Conservation (phyloP, 2,113 vertebrate species). For the Mesitornis unicolor region DNA sequence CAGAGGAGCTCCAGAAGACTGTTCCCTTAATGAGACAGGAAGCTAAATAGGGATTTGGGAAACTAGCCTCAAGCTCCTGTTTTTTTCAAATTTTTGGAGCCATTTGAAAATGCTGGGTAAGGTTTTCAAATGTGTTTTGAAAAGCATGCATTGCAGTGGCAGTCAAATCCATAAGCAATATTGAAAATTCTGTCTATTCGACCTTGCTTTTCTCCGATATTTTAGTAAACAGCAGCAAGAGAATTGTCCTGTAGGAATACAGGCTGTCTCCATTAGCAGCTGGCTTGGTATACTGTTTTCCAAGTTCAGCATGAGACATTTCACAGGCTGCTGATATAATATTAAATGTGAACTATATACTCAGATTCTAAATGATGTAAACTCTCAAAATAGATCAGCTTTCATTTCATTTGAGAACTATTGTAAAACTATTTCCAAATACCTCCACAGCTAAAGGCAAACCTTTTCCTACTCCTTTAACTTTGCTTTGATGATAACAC, state of each 20-base stretch:
- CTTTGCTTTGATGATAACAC: not conserved
- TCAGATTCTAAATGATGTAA: not conserved
- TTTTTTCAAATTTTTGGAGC: not conserved
- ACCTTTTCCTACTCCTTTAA: not conserved
- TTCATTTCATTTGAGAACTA: not conserved
- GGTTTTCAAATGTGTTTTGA: not conserved
- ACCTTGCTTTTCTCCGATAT: not conserved
- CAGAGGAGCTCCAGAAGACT: not conserved
- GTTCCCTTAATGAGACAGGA: not conserved
- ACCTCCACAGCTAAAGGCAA: not conserved
- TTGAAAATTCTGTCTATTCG: not conserved
- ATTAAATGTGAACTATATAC: not conserved
- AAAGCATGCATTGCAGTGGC: rapidly evolving
- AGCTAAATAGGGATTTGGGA: not conserved
- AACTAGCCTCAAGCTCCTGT: not conserved
- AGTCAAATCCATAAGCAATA: not conserved
- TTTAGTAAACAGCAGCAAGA: not conserved
- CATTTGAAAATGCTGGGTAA: not conserved
- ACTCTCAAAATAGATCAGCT: not conserved
- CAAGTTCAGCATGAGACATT: not conserved
- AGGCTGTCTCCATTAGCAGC: not conserved
- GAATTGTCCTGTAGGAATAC: not conserved
- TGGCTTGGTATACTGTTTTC: not conserved
- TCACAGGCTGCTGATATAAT: not conserved
- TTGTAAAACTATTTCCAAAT: not conserved